These are phyloP conservation scores for Hofmannophila pseudospretella DNA, from an alignment of 2,888 invertebrate species.

Conservation along the genomic window DNA sequence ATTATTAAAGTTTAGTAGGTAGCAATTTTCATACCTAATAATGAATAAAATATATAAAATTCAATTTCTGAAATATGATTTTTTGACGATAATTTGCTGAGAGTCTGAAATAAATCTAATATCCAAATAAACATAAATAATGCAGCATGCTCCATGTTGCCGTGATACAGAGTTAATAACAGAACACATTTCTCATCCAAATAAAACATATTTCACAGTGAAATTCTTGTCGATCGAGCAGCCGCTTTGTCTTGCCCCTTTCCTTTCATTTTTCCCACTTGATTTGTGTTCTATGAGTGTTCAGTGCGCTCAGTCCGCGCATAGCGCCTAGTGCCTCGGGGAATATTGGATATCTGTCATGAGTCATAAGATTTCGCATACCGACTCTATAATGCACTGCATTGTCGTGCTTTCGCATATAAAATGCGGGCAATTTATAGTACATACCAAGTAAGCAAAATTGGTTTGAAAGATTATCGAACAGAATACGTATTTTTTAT, in stretches of 20 bases:
- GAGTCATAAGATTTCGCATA: conserved; percentile 58
- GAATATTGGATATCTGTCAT: conserved; percentile 68
- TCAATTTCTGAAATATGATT: too few species aligned
- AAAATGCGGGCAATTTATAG: conserved; percentile 31
- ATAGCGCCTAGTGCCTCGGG: conserved; percentile 37
- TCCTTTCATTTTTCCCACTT: conserved; percentile 48
- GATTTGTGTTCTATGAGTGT: conserved; percentile 66
- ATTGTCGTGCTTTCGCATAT: conserved; percentile 30
- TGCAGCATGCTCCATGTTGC: background rate
- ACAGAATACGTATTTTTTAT: background rate
- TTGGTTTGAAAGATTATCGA: conserved; percentile 18
- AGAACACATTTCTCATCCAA: conserved; percentile 54
- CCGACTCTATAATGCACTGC: conserved; percentile 49
- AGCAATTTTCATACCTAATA: too few species aligned
- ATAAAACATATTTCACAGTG: conserved; percentile 64
- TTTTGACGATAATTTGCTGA: too few species aligned
- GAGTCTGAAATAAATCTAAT: background rate
- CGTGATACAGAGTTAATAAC: background rate
- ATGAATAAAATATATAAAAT: too few species aligned
- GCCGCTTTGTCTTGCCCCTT: conserved; percentile 58
- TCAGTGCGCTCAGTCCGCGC: conserved; percentile 41
- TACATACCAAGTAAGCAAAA: conserved; percentile 18
- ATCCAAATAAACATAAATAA: background rate
- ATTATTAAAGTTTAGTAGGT: too few species aligned
- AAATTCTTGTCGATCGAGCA: conserved; percentile 61